Base-by-base conservation (phyloP, 2,113 vertebrate genomes). In the Notothenia coriiceps region DNA sequence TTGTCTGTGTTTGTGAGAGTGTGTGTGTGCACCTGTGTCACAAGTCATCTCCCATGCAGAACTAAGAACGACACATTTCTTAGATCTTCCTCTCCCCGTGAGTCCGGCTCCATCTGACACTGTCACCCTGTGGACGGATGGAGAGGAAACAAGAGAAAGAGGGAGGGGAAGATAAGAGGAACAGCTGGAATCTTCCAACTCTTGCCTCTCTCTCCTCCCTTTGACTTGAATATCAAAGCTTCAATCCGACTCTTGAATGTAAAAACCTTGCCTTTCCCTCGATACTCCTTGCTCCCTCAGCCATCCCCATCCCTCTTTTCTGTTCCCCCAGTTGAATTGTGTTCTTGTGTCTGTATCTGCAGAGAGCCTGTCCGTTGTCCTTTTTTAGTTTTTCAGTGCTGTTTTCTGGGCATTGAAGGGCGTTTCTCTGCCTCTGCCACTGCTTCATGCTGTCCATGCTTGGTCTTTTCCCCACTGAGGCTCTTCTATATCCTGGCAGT, bases 21-120 rank as follows among this genome's bases (percentile, higher is more conserved):
- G 66, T 10, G 46, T 47, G 62, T 52, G 66, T 20, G 65, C 11
- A 60, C 17, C 2, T 6, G 52, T 80, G 87, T 77, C 74, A 78
- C 72, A 78, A 80, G 72, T 87, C 79, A 83, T 88, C 64, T 82
- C 63, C 9, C 56, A 54, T 71, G 82, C 74, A 81, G 79, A 85
- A 87, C 77, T 77, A 61, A 71, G 74, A 86, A 52, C 22, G 74
- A 78, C 85, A 78, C 78, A 85, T 90, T 81, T 78, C 86, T 91
- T 82, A 90, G 90, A 94, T 93, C 81, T 89, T 73, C 6, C 15
- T 84, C 80, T 88, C 86, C 70, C 79, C 11, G 63, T 79, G 82
- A 87, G 85, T 86, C 80, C 60, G 33, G 76, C 77, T 83, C 84
- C 85, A 86, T 88, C 87, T 86, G 82, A 91, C 78, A 70, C 72